These are phyloP conservation scores for Nerophis ophidion DNA, from an alignment of 2,113 vertebrate species.

Conservation along the genomic window DNA sequence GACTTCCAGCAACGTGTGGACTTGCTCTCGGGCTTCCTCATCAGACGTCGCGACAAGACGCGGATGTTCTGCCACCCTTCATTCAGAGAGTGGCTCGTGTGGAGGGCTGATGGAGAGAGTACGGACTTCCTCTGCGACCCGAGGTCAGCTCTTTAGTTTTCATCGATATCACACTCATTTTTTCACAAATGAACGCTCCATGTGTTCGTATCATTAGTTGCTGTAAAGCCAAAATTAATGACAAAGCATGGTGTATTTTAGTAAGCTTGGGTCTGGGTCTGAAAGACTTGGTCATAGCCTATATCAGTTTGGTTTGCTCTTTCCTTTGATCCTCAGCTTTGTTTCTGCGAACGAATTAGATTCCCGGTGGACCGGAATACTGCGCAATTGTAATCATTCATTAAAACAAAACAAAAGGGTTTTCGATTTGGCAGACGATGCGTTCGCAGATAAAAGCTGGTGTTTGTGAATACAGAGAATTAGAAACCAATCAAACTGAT, in stretches of 20 bases:
- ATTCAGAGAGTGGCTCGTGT: conserved; percentile 96
- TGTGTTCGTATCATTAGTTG: too few relatives aligned
- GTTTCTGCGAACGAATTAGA: conserved; percentile 27
- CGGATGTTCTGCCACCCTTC: conserved; percentile 99
- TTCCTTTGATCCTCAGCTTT: conserved; percentile 11
- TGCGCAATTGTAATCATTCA: conserved; percentile 37
- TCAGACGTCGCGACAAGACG: conserved; percentile 90
- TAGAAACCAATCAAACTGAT: conserved; percentile 63
- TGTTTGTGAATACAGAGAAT: conserved; percentile 38
- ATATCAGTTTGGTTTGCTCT: conserved; percentile 22
- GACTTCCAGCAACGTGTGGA: conserved; percentile 96
- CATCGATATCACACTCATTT: too few relatives aligned
- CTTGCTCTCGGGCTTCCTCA: conserved; percentile 85
- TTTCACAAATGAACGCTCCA: too few relatives aligned
- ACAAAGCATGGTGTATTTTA: too few relatives aligned
- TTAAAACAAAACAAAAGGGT: conserved; percentile 49
- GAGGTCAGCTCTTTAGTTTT: conserved; percentile 71
- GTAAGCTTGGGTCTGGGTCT: too few relatives aligned
- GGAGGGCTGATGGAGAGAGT: conserved; percentile 92
- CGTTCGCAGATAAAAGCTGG: conserved; percentile 42
- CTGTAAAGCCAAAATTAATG: too few relatives aligned
- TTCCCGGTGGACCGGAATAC: conserved; percentile 46
- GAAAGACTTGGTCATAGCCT: conserved; percentile 10
- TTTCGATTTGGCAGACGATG: conserved; percentile 32
- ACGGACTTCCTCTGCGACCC: conserved; percentile 94